These are phyloP conservation scores for Leptinotarsa defecta DNA, from an alignment of 1,140 invertebrate species.

Conservation along the genomic window DNA sequence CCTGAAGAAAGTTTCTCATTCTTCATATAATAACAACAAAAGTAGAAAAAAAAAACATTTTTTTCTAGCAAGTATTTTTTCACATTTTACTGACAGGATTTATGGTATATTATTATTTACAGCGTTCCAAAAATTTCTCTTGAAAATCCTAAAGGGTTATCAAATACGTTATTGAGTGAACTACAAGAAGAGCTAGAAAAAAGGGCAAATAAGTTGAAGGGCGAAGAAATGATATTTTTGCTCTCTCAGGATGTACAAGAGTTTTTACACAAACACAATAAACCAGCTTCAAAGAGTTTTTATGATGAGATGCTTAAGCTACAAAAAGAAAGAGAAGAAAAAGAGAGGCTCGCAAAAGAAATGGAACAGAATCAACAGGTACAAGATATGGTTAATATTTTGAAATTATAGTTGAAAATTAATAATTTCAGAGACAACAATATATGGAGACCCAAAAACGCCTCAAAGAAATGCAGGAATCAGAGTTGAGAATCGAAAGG, in stretches of 20 bases:
- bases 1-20: too few relatives aligned
- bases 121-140: constrained; percentile 68
- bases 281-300: constrained; percentile 74
- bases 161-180: constrained; percentile 62
- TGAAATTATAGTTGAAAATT: not conserved
- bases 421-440: constrained; percentile 60
- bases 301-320: constrained; percentile 82
- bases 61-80: too few relatives aligned
- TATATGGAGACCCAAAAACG: constrained; percentile 70
- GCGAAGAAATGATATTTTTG: constrained; percentile 80
- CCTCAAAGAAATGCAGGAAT: constrained; percentile 66
- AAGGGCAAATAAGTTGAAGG: constrained; percentile 63
- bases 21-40: too few relatives aligned
- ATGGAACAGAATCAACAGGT: constrained; percentile 46
- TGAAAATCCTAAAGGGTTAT: constrained; percentile 71
- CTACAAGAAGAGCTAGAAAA: constrained; percentile 64
- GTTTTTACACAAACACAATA: constrained; percentile 75
- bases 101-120: not conserved
- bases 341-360: constrained; percentile 64
- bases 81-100: too few relatives aligned
- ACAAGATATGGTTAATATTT: not conserved
- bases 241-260: constrained; percentile 70
- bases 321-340: constrained; percentile 65
- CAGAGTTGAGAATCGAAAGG: constrained; percentile 59
- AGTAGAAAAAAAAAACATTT: too few relatives aligned